phyloP scores from a whole-genome alignment of 1,140 invertebrate genomes.

The Nasonia vitripennis region DNA sequence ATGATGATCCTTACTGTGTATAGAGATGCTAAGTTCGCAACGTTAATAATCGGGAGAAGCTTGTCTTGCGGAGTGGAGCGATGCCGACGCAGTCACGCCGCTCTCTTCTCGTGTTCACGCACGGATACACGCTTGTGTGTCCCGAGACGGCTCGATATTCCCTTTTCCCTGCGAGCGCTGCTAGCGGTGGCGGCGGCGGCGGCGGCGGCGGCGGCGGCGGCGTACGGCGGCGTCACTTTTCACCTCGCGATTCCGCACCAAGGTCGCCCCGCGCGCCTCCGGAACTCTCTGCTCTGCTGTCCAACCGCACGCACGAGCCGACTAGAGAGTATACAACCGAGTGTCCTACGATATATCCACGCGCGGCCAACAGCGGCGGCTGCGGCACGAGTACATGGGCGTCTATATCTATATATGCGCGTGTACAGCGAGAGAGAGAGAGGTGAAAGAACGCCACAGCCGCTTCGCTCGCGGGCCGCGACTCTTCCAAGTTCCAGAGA shows the following conservation, averaged over 20 bases:
- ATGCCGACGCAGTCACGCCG: neutral
- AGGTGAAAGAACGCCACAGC: slow-evolving; percentile 54
- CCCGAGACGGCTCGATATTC: slow-evolving; percentile 2
- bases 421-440: neutral
- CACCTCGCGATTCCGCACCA: slow-evolving; percentile 38
- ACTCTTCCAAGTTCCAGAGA: slow-evolving; percentile 49
- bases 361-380: neutral
- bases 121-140: neutral
- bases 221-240: slow-evolving; percentile 58
- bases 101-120: neutral
- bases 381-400: neutral
- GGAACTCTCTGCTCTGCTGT: neutral
- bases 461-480: slow-evolving; percentile 15
- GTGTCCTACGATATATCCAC: too few species aligned
- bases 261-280: neutral
- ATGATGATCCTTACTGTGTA: neutral
- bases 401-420: too few species aligned
- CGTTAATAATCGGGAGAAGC: neutral
- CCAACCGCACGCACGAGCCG: neutral
- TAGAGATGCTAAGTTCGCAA: neutral
- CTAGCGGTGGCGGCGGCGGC: neutral
- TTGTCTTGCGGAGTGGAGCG: too few species aligned
- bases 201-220: slow-evolving; percentile 50
- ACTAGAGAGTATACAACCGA: neutral
- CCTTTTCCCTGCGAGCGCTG: slow-evolving; percentile 1